Evolutionary conservation across 1,140 invertebrate genomes (phyloP), one percentile per base, ranked within the genome.

Genomic region (Probaryconus sp.): DNA sequence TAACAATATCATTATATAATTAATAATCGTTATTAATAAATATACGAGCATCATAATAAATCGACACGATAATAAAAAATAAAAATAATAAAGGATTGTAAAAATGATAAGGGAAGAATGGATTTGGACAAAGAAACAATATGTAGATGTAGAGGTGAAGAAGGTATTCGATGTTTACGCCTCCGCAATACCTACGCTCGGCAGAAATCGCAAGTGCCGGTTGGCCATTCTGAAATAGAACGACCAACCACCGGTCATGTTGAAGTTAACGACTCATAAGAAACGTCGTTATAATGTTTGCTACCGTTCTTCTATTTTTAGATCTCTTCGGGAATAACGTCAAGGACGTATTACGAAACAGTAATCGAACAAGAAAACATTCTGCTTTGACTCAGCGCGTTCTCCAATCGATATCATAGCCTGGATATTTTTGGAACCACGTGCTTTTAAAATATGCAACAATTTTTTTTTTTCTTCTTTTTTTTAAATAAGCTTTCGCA

Each of bases 201-300:
- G 43, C 38, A 48, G 30, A 42, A 55, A 63, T 65, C 47, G 67
- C 43, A 71, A 68, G 40, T 64, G 51, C 69, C 51, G 64, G 68
- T 69, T 72, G 63, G 74, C 37, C 67, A 76, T 60, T 67, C 64
- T 24, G 48, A 76, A 73, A 71, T 78, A 70, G 96, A 98, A 87
- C 89, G 88, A 95, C 98, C 89, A 97, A 99, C 35, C 99, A 98
- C 90, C 93, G 96, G 47, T 97, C 97, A 9, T 99, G 97, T 84
- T 97, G 99, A 88, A 97, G 96, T 64, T 89, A 99, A 91, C 90
- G 94, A 81, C 98, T 93, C 88, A 90, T 99, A 73, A 92, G 92
- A 76, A 71, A 76, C 60, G 53, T 72, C 63, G 74, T 77, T 77
- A 61, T 67, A 72, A 72, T 77, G 74, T 77, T 71, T 72, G 63